Base-by-base conservation (phyloP, 2,797 vertebrate genomes). In the Takifugu ocellatus region DNA sequence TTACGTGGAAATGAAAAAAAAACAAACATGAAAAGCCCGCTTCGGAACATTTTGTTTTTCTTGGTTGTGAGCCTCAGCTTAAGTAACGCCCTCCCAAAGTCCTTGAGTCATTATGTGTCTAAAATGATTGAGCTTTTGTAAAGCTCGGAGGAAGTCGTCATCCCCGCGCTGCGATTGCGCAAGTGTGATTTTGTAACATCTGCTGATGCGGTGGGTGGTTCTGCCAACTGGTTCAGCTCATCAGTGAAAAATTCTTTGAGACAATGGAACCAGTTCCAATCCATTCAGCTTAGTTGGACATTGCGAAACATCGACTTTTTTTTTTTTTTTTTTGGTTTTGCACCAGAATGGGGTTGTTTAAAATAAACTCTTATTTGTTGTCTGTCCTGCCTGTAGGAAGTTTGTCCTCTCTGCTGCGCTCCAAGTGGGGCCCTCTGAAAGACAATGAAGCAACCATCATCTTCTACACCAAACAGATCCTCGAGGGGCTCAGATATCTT, bases 351-450 rank as follows among this genome's bases (percentile, higher is more conserved):
- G 11, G 3, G 3, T 14, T 39, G 11, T 39, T 14, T 39, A 2
- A 39, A 39, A 39, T 12, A 39, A 39, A 39, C 9, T 39, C 36
- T 36, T n/a, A 45, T 45, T 33, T 33, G 42, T 16, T 15, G 7
- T 43, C 42, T 10, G 55, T 31, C 1, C 6, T 27, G 9, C 48
- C 7, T 27, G 2, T 70, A 97, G 95, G 95, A 61, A 97, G 95
- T 70, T 83, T 97, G 59, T 96, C 94, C 0, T 95, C 94, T 36
- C 91, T 97, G 63, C 87, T 97, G 70, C 90, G 93, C 61, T 93
- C 94, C n/a, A 94, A 94, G 76, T 97, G 95, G 95, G 95, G 95
- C 12, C 94, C 95, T 2, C 80, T 97, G 70, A 94, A 97, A 70
- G 94, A 95, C 89, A 97, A 96, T 0, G 95, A 97, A 53, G 79